Evolutionary conservation across 2,113 vertebrate species (phyloP).

Genomic region (Pelobates fuscus): DNA sequence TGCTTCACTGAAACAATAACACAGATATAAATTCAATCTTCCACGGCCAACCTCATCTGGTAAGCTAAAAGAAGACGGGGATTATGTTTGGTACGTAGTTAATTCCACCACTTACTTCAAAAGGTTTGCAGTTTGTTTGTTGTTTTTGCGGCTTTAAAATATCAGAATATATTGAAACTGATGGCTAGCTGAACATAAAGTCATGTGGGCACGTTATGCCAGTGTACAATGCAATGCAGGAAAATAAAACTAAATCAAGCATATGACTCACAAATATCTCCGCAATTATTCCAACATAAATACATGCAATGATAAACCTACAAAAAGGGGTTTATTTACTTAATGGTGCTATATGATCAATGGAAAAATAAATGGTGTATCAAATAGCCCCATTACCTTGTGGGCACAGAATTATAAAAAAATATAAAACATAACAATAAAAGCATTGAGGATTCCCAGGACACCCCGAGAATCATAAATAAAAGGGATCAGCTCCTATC

Average conservation of each 20-base stretch:
- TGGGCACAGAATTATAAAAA: no score
- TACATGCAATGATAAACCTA: no score
- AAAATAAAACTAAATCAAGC: not conserved
- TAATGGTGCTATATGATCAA: no score
- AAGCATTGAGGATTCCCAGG: no score
- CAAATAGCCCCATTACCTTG: no score
- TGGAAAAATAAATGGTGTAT: no score
- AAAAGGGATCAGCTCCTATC: no score
- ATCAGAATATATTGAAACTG: not conserved
- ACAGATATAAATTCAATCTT: conserved; percentile 12
- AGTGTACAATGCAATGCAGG: not conserved
- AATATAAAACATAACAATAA: no score
- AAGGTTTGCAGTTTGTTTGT: not conserved
- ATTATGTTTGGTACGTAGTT: conserved; percentile 14
- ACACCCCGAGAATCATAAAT: no score
- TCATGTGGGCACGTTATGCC: not conserved
- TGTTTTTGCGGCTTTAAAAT: not conserved
- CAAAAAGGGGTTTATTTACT: no score
- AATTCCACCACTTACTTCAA: conserved; percentile 12
- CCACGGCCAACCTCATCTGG: conserved; percentile 9
- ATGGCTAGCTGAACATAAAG: not conserved
- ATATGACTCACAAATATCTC: not conserved
- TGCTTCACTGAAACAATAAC: conserved; percentile 35
- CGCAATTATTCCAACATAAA: no score
- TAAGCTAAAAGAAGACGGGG: not conserved